Evolutionary conservation across 1,140 invertebrate species (phyloP).

Genomic region (Monochamus saltuarius): DNA sequence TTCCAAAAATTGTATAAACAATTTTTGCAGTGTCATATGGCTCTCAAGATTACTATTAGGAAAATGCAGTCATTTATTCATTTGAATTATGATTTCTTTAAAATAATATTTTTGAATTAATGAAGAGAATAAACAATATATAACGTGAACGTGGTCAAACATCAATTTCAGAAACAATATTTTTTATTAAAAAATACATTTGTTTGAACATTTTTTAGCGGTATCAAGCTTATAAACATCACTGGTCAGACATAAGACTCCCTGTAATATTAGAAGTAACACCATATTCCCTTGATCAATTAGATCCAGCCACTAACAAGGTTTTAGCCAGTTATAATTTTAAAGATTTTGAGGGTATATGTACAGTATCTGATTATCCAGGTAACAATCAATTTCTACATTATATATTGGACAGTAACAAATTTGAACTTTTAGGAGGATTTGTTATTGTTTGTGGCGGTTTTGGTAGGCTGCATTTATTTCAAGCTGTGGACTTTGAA

Average conservation of each 20-base stretch:
- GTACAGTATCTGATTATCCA: slow-evolving; percentile 60
- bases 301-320: slow-evolving; percentile 80
- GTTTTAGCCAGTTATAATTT: slow-evolving; percentile 87
- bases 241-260: slow-evolving; percentile 90
- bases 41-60: too few species aligned
- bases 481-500: slow-evolving; percentile 79
- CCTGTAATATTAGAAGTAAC: slow-evolving; percentile 88
- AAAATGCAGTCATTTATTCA: too few species aligned
- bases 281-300: slow-evolving; percentile 84
- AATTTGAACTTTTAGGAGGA: slow-evolving; percentile 58
- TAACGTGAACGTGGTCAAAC: too few species aligned
- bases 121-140: too few species aligned
- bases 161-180: neutral
- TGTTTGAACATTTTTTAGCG: slow-evolving; percentile 60
- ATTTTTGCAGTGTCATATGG: too few species aligned
- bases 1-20: too few species aligned
- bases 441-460: slow-evolving; percentile 87
- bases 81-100: too few species aligned
- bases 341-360: slow-evolving; percentile 86
- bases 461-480: slow-evolving; percentile 87
- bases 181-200: neutral
- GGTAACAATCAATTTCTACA: slow-evolving; percentile 26
- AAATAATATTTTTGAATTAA: too few species aligned
- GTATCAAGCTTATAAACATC: slow-evolving; percentile 90
- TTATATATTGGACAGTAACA: neutral